These are phyloP conservation scores for Coenonympha glycerion DNA, from an alignment of 2,888 invertebrate genomes.

Conservation along the genomic window DNA sequence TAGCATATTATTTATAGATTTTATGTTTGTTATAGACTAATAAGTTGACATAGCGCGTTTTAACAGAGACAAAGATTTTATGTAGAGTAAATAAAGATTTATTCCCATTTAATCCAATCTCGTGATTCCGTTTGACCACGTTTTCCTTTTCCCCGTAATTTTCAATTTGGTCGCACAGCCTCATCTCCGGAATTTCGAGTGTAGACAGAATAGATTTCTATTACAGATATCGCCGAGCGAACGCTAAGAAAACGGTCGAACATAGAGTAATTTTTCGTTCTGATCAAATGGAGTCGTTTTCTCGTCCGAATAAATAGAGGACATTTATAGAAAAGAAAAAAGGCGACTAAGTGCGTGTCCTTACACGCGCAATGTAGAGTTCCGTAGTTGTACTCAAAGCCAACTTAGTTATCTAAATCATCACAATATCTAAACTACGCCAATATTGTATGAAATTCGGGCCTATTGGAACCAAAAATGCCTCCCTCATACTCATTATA, in stretches of 20 bases:
- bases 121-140: background rate
- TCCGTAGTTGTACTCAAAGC: no score
- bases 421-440: no score
- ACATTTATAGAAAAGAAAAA: conserved; percentile 7
- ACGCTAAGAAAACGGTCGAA: conserved; percentile 6
- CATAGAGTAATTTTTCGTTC: conserved; percentile 9
- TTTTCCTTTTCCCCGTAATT: background rate
- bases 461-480: no score
- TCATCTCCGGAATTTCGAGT: background rate
- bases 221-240: conserved; percentile 5
- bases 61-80: background rate
- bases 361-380: no score
- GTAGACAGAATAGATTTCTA: conserved; percentile 9
- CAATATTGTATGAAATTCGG: no score
- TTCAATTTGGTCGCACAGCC: background rate
- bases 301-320: conserved; percentile 5
- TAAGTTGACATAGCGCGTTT: no score
- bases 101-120: background rate
- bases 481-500: no score
- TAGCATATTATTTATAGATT: no score
- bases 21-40: no score
- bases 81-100: background rate
- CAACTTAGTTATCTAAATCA: no score
- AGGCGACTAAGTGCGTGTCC: no score
- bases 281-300: conserved; percentile 5